Base-by-base conservation (phyloP, 2,113 vertebrate species). In the Acinonyx jubatus region DNA sequence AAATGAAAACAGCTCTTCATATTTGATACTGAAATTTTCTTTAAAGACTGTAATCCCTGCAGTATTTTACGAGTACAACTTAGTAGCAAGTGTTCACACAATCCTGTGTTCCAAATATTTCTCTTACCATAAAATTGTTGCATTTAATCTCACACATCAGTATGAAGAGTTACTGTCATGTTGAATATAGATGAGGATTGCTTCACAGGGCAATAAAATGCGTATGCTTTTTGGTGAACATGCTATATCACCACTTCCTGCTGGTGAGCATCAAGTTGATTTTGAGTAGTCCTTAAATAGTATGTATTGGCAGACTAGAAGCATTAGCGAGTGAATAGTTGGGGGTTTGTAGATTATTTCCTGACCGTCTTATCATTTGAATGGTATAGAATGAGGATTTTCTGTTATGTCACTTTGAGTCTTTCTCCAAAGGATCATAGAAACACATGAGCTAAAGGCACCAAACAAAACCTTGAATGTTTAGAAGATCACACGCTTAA, bases 61-160 rank as follows among this genome's bases (percentile, higher is more conserved):
- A 79, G 19, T 82, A 4, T 97, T 98, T 98, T 93, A 97, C 52
- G 97, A 97, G 1, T 21, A 92, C 87, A 97, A 97, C 74, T 94
- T 97, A 96, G 95, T 87, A 92, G 76, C 76, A 83, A 98, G 95
- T 96, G 90, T 97, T 96, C 96, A 98, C 92, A 89, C 41, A 5
- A n/a, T 96, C 83, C 97, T 98, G 93, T 95, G 97, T 98, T 97
- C 93, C 97, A 92, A 95, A 76, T 96, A 97, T 96, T 98, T 97
- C 93, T 98, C 82, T 97, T 98, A 94, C 94, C 71, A 90, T 85
- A 90, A 90, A 97, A 97, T 89, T 97, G 81, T 98, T 89, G 69
- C 66, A 85, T 97, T 98, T 93, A 63, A 96, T 98, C 96, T 98
- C 93, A 94, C 41, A 74, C 0, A 45, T 96, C 65, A 87, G 89